Evolutionary conservation across 2,113 vertebrate species (phyloP).

Genomic region (Lipophrys pholis): DNA sequence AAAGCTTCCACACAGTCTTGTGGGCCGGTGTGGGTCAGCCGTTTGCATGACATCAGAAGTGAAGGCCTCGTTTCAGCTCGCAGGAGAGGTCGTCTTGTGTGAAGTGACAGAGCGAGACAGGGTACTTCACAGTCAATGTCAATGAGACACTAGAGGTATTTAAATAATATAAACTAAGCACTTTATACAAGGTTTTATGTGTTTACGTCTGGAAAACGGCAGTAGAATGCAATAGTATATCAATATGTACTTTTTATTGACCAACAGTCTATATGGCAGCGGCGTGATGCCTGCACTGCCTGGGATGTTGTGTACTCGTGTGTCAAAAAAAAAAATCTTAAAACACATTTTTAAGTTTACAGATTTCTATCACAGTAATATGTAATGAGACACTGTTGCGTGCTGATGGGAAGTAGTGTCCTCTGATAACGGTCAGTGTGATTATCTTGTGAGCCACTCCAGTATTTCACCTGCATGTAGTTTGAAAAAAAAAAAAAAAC

Average conservation of each 20-base stretch:
- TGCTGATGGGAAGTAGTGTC: not conserved
- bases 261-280: constrained; percentile 4
- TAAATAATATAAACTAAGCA: constrained; percentile 59
- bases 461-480: constrained; percentile 29
- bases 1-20: not conserved
- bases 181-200: constrained; percentile 59
- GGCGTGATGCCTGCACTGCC: constrained; percentile 41
- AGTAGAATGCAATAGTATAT: not conserved
- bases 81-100: not conserved
- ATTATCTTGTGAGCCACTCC: not conserved
- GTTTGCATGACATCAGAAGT: constrained; percentile 21
- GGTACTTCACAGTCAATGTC: constrained; percentile 11
- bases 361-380: constrained; percentile 2
- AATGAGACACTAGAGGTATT: not conserved
- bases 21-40: not conserved
- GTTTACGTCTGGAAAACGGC: constrained; percentile 59
- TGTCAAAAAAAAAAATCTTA: constrained; percentile 20
- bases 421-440: not conserved
- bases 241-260: constrained; percentile 6
- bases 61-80: not conserved
- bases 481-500: constrained; percentile 9
- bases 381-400: constrained; percentile 8
- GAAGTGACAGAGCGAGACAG: not conserved
- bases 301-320: constrained; percentile 8
- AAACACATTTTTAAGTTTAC: constrained; percentile 23